Conservation (phyloP, 2,113 vertebrate species). For the Australoheros scitulus region DNA sequence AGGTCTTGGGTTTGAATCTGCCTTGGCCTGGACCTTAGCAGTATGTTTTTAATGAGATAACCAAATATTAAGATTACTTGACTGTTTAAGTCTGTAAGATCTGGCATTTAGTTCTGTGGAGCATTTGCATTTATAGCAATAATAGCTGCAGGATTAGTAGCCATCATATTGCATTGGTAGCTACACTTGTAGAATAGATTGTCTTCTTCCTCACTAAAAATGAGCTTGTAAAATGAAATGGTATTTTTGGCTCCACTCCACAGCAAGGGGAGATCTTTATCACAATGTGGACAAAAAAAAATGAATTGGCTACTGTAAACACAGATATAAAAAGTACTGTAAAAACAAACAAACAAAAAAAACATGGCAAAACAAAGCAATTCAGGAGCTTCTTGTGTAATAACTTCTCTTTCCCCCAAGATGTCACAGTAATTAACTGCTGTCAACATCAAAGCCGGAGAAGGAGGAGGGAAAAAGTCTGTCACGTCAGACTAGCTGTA, state of each 20-base stretch:
- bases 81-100: neutral
- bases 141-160: too few species aligned
- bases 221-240: neutral
- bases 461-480: slow-evolving; percentile 1
- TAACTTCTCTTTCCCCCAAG: slow-evolving; percentile 39
- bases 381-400: slow-evolving; percentile 45
- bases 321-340: neutral
- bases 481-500: slow-evolving; percentile 50
- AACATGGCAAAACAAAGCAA: slow-evolving; percentile 46
- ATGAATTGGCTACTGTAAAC: slow-evolving; percentile 24
- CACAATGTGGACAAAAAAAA: slow-evolving; percentile 37
- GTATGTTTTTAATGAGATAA: neutral
- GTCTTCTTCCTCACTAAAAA: neutral
- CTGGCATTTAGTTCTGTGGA: neutral
- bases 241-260: neutral
- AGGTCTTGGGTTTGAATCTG: too few species aligned
- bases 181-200: neutral
- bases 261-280: slow-evolving; percentile 34
- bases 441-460: slow-evolving; percentile 64
- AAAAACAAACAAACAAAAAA: slow-evolving; percentile 11
- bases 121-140: neutral
- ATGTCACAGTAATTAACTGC: slow-evolving; percentile 67
- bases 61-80: too few species aligned
- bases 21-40: too few species aligned
- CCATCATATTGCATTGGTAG: neutral